phyloP scores from a whole-genome alignment of 2,797 vertebrate genomes.

The Gallinago solitaria region DNA sequence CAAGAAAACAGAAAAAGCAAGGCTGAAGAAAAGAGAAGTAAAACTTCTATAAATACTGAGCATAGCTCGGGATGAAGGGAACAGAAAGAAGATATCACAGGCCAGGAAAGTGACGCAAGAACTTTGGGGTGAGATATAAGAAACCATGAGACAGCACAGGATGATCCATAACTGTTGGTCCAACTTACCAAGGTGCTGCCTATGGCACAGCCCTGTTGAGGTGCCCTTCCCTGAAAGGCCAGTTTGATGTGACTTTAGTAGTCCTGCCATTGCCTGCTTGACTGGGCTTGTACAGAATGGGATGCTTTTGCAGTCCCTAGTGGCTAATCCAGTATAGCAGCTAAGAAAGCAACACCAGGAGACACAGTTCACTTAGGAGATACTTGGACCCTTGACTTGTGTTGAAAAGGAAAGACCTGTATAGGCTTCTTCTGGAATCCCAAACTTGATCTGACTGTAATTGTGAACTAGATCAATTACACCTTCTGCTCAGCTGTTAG shows the following conservation, averaged over 20 bases:
- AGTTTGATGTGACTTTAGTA: background rate
- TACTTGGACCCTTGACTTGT: background rate
- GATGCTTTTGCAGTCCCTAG: background rate
- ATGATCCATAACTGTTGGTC: background rate
- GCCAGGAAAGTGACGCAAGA: background rate
- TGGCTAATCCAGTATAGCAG: background rate
- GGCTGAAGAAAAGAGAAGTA: slow-evolving; percentile 11
- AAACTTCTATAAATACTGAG: slow-evolving; percentile 32
- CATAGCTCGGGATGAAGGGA: background rate
- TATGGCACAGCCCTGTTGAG: background rate
- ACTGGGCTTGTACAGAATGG: background rate
- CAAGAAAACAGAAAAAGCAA: background rate
- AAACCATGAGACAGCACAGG: background rate
- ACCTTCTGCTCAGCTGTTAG: background rate
- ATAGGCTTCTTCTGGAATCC: background rate
- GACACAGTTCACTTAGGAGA: background rate
- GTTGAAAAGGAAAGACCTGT: background rate
- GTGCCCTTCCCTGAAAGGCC: background rate
- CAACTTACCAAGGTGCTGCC: background rate
- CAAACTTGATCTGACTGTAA: background rate
- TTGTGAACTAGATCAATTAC: background rate
- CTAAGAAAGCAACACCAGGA: background rate
- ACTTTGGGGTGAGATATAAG: background rate
- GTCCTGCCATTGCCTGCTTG: background rate
- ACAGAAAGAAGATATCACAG: background rate